Base-by-base conservation (phyloP, 1,140 invertebrate species). In the Pseudomyrmex dendroicus region DNA sequence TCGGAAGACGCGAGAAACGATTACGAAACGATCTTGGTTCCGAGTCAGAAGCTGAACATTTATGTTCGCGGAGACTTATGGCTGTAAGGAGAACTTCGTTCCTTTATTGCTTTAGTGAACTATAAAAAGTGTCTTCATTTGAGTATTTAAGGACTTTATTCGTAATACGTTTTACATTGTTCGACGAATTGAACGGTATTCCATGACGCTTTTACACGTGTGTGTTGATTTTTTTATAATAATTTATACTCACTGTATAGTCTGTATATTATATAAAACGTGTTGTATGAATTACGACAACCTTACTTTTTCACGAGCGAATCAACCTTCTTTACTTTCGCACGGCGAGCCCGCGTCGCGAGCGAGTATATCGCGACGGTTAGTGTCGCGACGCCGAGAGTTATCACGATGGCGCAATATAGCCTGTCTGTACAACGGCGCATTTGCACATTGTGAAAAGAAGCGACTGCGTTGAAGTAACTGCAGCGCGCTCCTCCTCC, bases 381-480 rank as follows among this genome's bases (percentile, higher is more conserved):
- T 86, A 87, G 56, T 73, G 35, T 56, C 80, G 66, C 63, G 25
- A 72, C 61, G 46, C 17, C 48, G 61, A 70, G 83, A 86, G 56
- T 83, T 86, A 86, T 87, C 86, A 64, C 85, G 57, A 62, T 54
- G 48, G 59, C 54, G 66, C 73, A 22, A 77, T 76, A 64, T 56
- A 61, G 59, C 64, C 72, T 59, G 72, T 48, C 82, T 15, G 80
- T 66, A 62, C 59, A 87, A 62, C 61, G 59, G 68, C 50, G 67
- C 73, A 86, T 84, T 84, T 80, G 67, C 70, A 70, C 59, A 56
- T 59, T 54, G 68, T 73, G 74, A 87, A 77, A 86, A 72, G 25
- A 52, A 20, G 73, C 44, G 67, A 74, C 86, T 84, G 44, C 52
- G 61, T 74, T 63, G 82, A 59, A 63, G 68, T 20, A n/a, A 57